phyloP scores from a whole-genome alignment of 2,113 vertebrate species.

The Sardina pilchardus region DNA sequence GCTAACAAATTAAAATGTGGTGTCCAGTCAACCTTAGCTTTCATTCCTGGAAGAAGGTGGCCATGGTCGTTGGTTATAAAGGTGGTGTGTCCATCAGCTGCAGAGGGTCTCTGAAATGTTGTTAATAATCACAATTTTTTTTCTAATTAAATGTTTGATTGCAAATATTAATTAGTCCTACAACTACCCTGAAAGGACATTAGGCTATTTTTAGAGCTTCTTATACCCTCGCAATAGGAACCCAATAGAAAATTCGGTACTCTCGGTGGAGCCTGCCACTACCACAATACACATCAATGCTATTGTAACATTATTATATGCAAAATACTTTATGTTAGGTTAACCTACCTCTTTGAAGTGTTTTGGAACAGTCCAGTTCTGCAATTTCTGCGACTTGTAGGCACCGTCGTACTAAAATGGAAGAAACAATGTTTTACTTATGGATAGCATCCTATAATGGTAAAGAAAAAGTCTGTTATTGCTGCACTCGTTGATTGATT shows the following conservation, averaged over 20 bases:
- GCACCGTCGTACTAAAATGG: conserved; percentile 64
- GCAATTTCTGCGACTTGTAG: conserved; percentile 63
- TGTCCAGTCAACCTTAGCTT: conserved; percentile 57
- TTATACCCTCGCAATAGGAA: too few species aligned
- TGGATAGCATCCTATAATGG: background rate
- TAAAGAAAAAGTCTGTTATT: background rate
- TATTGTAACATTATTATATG: background rate
- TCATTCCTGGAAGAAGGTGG: conserved; percentile 65
- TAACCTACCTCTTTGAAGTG: conserved; percentile 57
- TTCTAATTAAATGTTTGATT: background rate
- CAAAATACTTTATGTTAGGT: background rate
- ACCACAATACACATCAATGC: background rate
- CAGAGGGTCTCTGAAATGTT: conserved; percentile 55
- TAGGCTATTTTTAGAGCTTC: too few species aligned
- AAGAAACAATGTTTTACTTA: background rate
- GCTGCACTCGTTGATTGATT: background rate
- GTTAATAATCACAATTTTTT: background rate
- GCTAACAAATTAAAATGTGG: too few species aligned
- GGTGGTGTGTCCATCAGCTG: conserved; percentile 55
- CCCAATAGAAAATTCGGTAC: too few species aligned
- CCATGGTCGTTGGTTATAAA: conserved; percentile 67
- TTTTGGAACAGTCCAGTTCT: conserved; percentile 68
- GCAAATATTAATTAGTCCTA: too few species aligned
- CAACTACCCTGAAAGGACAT: too few species aligned
- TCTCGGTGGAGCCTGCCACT: too few species aligned